Base-by-base conservation (phyloP, 1,140 invertebrate species). In the Drosophila seguyi region DNA sequence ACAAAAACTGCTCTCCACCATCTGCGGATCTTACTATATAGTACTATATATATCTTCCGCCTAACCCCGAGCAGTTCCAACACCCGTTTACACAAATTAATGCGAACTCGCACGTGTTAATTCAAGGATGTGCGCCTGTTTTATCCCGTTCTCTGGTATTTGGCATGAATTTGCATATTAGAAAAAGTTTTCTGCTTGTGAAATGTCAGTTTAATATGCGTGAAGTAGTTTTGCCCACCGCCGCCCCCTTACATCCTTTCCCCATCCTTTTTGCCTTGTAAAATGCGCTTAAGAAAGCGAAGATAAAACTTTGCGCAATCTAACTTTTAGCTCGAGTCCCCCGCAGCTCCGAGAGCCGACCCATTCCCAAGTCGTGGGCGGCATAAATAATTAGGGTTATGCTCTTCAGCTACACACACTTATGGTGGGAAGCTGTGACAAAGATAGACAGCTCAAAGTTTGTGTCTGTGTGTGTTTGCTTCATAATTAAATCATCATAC, bases 121-220 rank as follows among this genome's bases (percentile, higher is more conserved):
- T 88, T 88, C 84, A 84, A 88, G 84, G 85, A 88, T 88, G 84
- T 87, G 68, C 68, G 59, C 58, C 60, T 71, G 79, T 67, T 84
- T 90, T 83, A 81, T 68, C 57, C 77, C 53, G 39, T 55, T 73
- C 25, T 57, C 38, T 58, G 47, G 48, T 63, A 79, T 88, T 87
- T 56, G 83, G 67, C 53, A 84, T 88, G 76, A 88, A 88, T 88
- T 88, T 88, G 85, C 84, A 88, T 88, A 88, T 88, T 88, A 84
- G 84, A 88, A 88, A 87, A 88, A 90, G 84, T 88, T 88, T 88
- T 87, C 42, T 68, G 80, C 84, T 84, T 88, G 72, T 71, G 80
- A 87, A 88, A 87, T 88, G 84, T 81, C 84, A 88, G 84, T 81
- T 88, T 90, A 88, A 88, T 88, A 88, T 88, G 84, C 84, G 85